These are phyloP conservation scores for Notolabrus celidotus DNA, from an alignment of 2,797 vertebrate species.

Conservation along the genomic window DNA sequence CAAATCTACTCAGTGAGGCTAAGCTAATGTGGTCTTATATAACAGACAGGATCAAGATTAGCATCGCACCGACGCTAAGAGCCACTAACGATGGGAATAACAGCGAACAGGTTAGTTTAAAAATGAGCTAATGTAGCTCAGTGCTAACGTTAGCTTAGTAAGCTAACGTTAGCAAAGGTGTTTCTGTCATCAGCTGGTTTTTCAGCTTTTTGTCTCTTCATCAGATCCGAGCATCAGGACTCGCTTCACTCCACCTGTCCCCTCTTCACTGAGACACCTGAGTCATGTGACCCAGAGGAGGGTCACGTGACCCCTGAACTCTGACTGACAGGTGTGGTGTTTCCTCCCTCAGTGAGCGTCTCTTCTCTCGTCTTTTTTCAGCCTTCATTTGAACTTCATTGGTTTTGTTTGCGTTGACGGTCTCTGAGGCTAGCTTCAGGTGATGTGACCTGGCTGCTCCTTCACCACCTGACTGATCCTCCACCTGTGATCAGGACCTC, in stretches of 20 bases:
- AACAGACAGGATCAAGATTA: too few species aligned
- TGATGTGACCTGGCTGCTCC: too few species aligned
- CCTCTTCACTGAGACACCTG: background rate
- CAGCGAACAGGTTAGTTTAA: too few species aligned
- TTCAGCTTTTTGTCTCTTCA: conserved; percentile 23
- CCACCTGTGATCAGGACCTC: conserved; percentile 2
- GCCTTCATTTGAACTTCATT: too few species aligned
- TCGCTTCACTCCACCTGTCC: too few species aligned
- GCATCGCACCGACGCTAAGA: too few species aligned
- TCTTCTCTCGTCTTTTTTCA: too few species aligned
- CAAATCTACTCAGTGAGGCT: too few species aligned
- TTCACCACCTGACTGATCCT: conserved; percentile 5
- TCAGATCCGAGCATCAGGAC: conserved; percentile 38
- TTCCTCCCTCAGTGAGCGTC: background rate
- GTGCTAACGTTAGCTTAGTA: background rate
- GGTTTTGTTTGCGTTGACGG: background rate
- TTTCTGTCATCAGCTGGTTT: background rate
- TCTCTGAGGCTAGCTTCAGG: background rate
- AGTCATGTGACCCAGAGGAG: background rate
- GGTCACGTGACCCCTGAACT: background rate
- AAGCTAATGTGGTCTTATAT: too few species aligned
- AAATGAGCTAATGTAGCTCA: background rate
- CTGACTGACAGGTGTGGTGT: background rate
- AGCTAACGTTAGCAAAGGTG: too few species aligned
- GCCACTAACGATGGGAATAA: too few species aligned